Conservation (phyloP, 2,113 vertebrate genomes). For the Cavia aperea region DNA sequence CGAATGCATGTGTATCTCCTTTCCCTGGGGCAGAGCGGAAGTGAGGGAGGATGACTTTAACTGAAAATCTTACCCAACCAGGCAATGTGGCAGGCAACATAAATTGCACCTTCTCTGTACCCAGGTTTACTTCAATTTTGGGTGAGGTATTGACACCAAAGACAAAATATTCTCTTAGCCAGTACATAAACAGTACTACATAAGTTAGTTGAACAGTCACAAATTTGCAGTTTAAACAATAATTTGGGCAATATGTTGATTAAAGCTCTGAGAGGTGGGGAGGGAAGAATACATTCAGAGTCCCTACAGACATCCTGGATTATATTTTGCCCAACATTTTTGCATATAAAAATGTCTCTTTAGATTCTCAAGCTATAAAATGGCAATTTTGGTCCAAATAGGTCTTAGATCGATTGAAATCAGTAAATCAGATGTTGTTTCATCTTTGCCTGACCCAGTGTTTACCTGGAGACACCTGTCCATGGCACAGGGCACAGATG, state of each 20-base stretch:
- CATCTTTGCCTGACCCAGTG: background rate
- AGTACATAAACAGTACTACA: conserved; percentile 12
- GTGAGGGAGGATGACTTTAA: conserved; percentile 47
- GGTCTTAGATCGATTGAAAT: background rate
- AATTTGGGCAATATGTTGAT: conserved; percentile 12
- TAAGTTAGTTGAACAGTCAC: background rate
- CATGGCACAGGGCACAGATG: background rate
- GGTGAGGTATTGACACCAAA: conserved; percentile 38
- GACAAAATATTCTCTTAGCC: conserved; percentile 24
- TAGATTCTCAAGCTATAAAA: conserved; percentile 12
- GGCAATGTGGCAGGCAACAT: conserved; percentile 48
- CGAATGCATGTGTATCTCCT: conserved; percentile 60
- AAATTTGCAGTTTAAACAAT: conserved; percentile 25
- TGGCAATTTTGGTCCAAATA: conserved; percentile 11
- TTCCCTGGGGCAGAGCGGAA: conserved; percentile 63
- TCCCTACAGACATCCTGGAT: background rate
- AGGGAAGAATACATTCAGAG: background rate
- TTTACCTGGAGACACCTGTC: background rate
- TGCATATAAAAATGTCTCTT: background rate
- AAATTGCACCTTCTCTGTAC: conserved; percentile 33
- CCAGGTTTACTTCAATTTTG: conserved; percentile 45
- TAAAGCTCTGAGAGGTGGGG: conserved; percentile 14
- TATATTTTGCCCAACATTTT: conserved; percentile 13
- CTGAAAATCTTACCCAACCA: conserved; percentile 56
- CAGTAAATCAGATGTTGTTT: conserved; percentile 9